Conservation (phyloP, 2,797 vertebrate genomes). For the Parauchenoglanis ngamensis region DNA sequence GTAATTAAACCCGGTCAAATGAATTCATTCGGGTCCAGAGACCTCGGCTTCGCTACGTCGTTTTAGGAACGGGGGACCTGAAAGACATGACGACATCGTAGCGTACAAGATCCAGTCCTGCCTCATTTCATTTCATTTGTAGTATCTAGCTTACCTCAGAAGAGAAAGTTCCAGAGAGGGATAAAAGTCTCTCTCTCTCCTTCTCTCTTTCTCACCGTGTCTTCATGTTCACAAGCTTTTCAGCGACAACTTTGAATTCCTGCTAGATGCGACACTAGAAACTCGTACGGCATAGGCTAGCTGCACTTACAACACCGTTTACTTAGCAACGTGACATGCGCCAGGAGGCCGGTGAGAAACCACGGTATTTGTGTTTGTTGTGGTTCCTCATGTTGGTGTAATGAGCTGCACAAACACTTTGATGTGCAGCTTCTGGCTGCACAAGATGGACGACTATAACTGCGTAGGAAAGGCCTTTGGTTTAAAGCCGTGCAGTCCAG, state of each 20-base stretch:
- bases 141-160: background rate
- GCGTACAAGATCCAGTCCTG: background rate
- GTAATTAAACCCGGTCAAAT: background rate
- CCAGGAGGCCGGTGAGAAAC: background rate
- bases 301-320: background rate
- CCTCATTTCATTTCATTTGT: background rate
- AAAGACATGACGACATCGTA: background rate
- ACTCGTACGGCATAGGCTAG: background rate
- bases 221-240: background rate
- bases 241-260: background rate
- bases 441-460: conserved; percentile 6
- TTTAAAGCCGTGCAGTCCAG: background rate
- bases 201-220: background rate
- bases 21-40: background rate
- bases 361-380: background rate
- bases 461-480: background rate
- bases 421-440: conserved; percentile 18
- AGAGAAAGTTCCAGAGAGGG: background rate
- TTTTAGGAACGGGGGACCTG: background rate
- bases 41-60: background rate
- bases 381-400: background rate
- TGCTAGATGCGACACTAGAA: too few species aligned
- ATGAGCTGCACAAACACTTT: conserved; percentile 1
- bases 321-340: background rate
- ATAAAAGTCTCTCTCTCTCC: background rate